These are phyloP conservation scores for Sterrhoptilus dennistouni DNA, from an alignment of 2,113 vertebrate genomes.

Conservation along the genomic window DNA sequence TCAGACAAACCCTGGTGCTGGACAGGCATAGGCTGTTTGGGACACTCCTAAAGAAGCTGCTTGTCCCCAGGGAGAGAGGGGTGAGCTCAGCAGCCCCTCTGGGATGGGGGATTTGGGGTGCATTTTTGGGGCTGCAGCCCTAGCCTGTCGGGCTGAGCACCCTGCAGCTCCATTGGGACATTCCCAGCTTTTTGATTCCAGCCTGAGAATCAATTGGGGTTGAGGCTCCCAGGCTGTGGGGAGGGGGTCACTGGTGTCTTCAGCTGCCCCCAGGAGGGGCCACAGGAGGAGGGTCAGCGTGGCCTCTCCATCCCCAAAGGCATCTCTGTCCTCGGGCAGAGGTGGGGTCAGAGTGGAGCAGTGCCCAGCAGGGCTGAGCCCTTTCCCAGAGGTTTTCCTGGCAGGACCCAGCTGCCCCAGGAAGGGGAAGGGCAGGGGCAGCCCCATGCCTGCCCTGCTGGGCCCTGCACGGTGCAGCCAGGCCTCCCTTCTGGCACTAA, in stretches of 20 bases:
- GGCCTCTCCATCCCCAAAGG: no score
- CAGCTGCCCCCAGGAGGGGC: not conserved
- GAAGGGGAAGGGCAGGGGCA: not conserved
- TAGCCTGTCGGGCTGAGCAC: not conserved
- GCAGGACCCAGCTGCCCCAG: fast-evolving
- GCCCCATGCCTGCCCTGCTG: fast-evolving
- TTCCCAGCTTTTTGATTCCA: not conserved
- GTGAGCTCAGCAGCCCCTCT: not conserved
- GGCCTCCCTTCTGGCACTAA: not conserved
- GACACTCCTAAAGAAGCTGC: fast-evolving
- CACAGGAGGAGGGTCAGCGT: fast-evolving
- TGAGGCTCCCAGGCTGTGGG: not conserved
- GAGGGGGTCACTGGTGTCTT: not conserved
- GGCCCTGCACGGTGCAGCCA: not conserved
- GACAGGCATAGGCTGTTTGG: fast-evolving
- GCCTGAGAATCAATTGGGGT: no score
- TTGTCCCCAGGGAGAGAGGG: fast-evolving
- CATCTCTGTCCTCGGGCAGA: fast-evolving
- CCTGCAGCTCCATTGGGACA: not conserved
- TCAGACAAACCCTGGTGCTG: not conserved
- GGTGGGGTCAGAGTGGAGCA: not conserved
- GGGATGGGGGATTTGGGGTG: not conserved
- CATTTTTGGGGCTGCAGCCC: not conserved
- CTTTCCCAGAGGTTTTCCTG: not conserved
- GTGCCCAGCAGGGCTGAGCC: not conserved